These are phyloP conservation scores for Tretioscincus oriximinensis DNA, from an alignment of 2,113 vertebrate species.

Conservation along the genomic window DNA sequence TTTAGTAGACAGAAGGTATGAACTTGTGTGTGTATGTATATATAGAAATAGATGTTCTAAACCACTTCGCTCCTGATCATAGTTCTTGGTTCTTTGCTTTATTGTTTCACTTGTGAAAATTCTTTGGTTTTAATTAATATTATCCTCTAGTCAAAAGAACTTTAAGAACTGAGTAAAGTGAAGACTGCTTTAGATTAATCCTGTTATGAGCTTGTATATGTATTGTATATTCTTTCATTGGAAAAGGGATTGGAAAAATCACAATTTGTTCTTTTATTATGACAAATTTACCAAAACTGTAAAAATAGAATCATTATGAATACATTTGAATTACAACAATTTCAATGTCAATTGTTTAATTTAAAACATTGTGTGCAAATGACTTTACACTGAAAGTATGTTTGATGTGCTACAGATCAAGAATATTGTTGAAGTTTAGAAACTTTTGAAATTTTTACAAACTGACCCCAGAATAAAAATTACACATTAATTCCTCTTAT, in stretches of 20 bases:
- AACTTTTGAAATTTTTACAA: constrained; percentile 25
- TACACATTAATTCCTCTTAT: constrained; percentile 31
- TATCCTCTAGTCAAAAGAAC: constrained; percentile 71
- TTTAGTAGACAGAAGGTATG: constrained; percentile 68
- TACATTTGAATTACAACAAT: constrained; percentile 58
- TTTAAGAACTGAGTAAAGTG: constrained; percentile 68
- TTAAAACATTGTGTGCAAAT: constrained; percentile 67
- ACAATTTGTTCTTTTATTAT: constrained; percentile 65
- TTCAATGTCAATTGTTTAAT: constrained; percentile 64
- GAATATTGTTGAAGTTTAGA: constrained; percentile 27
- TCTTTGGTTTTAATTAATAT: constrained; percentile 69
- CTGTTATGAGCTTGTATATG: constrained; percentile 71
- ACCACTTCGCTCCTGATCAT: constrained; percentile 76
- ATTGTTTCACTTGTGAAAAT: constrained; percentile 71
- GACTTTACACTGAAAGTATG: constrained; percentile 49
- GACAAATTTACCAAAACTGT: constrained; percentile 65
- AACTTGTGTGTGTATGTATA: constrained; percentile 57
- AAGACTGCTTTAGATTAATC: constrained; percentile 70
- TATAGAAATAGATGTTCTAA: constrained; percentile 70
- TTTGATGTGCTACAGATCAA: constrained; percentile 48
- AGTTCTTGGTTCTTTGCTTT: constrained; percentile 72
- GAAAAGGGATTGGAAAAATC: constrained; percentile 74
- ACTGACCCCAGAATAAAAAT: not conserved
- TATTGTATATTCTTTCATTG: constrained; percentile 68
- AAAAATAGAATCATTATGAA: constrained; percentile 52